These are phyloP conservation scores for Rhopalosiphum padi DNA, from an alignment of 1,140 invertebrate genomes.

Conservation along the genomic window DNA sequence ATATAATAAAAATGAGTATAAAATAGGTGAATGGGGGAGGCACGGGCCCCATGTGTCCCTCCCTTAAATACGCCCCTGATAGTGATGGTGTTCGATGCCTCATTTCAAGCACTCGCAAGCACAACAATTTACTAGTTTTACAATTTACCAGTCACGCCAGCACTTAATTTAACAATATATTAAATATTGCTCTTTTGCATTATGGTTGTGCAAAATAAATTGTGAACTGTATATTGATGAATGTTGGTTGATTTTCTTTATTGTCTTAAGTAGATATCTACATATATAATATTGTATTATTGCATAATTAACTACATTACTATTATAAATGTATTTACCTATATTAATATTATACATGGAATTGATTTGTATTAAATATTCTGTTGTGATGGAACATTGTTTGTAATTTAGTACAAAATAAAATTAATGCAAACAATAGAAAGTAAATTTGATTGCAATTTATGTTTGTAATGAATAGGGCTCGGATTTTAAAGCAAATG, in stretches of 20 bases:
- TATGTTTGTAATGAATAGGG: too few species aligned
- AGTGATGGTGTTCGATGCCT: background rate
- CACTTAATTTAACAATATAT: background rate
- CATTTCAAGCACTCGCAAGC: background rate
- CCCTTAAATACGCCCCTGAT: too few species aligned
- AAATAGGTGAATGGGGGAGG: too few species aligned
- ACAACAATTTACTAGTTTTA: background rate
- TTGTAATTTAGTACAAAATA: background rate
- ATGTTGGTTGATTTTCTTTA: background rate
- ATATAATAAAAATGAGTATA: too few species aligned
- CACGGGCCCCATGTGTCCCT: too few species aligned
- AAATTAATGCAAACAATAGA: background rate
- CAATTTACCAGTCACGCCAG: background rate
- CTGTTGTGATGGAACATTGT: background rate
- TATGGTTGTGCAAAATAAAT: constrained; percentile 41
- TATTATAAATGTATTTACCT: background rate
- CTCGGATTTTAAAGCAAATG: too few species aligned
- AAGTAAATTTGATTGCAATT: background rate
- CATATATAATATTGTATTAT: background rate
- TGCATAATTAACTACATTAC: background rate
- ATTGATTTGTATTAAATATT: background rate
- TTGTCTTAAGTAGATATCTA: background rate
- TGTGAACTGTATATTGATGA: constrained; percentile 2
- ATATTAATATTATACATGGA: background rate
- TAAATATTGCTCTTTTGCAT: constrained; percentile 40